Conservation (phyloP, 2,797 vertebrate genomes). For the Lerista edwardsae region DNA sequence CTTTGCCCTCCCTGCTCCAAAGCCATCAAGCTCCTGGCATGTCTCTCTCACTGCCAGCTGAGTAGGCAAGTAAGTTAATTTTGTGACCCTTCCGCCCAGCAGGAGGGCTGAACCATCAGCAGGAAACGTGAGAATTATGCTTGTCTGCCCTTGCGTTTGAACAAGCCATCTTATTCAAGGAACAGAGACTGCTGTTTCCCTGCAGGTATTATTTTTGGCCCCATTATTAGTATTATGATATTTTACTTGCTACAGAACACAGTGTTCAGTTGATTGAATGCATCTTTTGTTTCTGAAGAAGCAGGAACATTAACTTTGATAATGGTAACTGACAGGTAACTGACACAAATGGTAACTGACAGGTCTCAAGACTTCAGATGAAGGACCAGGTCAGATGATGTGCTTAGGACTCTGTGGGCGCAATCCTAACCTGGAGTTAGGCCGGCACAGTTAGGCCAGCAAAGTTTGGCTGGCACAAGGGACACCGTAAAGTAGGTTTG, state of each 20-base stretch:
- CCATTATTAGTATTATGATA: neutral
- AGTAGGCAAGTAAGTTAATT: neutral
- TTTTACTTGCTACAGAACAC: neutral
- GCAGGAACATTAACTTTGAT: too few relatives aligned
- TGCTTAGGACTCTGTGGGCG: too few relatives aligned
- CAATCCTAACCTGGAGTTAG: too few relatives aligned
- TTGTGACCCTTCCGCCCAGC: neutral
- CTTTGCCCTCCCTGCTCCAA: neutral
- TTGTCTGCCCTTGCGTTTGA: neutral
- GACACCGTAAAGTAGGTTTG: too few relatives aligned
- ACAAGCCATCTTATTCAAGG: neutral
- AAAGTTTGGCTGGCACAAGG: too few relatives aligned
- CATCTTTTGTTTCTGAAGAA: neutral
- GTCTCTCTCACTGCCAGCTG: neutral
- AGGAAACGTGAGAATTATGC: neutral
- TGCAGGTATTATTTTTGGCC: neutral
- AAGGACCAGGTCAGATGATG: neutral
- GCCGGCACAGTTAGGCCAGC: too few relatives aligned
- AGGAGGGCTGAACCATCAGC: neutral
- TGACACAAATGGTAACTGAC: neutral
- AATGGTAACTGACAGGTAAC: too few relatives aligned
- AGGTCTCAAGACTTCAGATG: neutral
- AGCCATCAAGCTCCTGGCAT: neutral
- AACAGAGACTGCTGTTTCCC: neutral
- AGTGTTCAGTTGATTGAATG: accelerated